Percentiles rank a stretch among this genome's conserved stretches.
These are phyloP conservation scores for Ladona fulva DNA, from an alignment of 1,140 invertebrate genomes.

Conservation along the genomic window DNA sequence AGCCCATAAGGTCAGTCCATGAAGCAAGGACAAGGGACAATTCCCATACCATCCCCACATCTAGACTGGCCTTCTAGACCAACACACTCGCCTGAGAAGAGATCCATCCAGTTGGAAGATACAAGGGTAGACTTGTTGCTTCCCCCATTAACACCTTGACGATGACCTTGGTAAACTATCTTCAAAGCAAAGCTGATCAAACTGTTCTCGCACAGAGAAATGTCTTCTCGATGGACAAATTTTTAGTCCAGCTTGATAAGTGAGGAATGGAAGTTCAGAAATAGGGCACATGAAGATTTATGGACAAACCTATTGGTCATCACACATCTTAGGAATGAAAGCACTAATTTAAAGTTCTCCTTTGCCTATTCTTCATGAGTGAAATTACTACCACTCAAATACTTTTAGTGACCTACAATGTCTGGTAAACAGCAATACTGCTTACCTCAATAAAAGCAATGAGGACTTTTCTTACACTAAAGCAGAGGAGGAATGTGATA, in stretches of 20 bases:
- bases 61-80: background rate
- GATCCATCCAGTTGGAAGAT: background rate
- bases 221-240: background rate
- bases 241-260: background rate
- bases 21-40: constrained; percentile 17
- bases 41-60: background rate
- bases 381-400: no score
- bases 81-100: background rate
- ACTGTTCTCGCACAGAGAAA: background rate
- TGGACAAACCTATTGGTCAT: background rate
- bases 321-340: background rate
- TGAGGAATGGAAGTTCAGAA: background rate
- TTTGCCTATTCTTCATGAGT: no score
- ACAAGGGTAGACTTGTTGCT: background rate
- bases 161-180: background rate
- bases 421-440: no score
- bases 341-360: no score
- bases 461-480: no score
- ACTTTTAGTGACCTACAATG: no score
- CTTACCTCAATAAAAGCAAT: no score
- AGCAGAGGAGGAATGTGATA: no score
- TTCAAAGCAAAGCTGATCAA: background rate
- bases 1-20: background rate
- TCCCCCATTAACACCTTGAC: background rate
- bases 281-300: background rate